Percentiles rank a stretch among this genome's conserved stretches.
These are phyloP conservation scores for Fragum sueziense DNA, from an alignment of 2,888 invertebrate genomes.

Conservation along the genomic window DNA sequence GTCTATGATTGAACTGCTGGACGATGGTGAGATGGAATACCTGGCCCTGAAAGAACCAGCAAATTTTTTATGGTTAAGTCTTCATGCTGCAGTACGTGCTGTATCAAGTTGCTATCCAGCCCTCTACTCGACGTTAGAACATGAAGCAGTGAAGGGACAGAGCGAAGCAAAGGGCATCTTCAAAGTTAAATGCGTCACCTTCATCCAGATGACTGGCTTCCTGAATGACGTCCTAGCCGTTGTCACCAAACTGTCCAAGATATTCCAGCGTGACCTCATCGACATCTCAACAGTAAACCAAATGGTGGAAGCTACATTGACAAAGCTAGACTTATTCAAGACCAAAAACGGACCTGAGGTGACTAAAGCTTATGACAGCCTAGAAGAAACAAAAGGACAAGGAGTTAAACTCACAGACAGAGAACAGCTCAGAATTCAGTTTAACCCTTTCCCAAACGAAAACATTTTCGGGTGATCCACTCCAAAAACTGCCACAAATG, in stretches of 20 bases:
- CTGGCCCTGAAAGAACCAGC: slow-evolving; percentile 48
- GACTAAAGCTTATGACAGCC: neutral
- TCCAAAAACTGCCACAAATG: too few relatives aligned
- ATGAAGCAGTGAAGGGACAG: slow-evolving; percentile 25
- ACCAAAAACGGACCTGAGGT: neutral
- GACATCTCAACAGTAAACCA: slow-evolving; percentile 30
- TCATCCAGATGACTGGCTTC: slow-evolving; percentile 34
- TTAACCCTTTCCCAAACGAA: too few relatives aligned
- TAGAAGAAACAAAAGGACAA: neutral
- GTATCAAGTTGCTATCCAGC: slow-evolving; percentile 38
- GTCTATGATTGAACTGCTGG: slow-evolving; percentile 24
- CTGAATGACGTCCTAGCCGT: slow-evolving; percentile 24
- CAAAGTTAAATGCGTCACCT: slow-evolving; percentile 23
- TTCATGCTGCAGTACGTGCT: slow-evolving; percentile 38
- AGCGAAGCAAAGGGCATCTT: slow-evolving; percentile 40
- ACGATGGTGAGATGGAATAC: slow-evolving; percentile 27
- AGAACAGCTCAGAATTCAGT: slow-evolving; percentile 25
- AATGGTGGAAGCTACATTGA: neutral
- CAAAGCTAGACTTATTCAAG: neutral
- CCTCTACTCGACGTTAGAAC: slow-evolving; percentile 20
- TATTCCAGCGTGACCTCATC: slow-evolving; percentile 20
- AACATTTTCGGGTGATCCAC: too few relatives aligned
- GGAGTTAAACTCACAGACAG: slow-evolving; percentile 36
- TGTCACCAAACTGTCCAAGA: slow-evolving; percentile 11
- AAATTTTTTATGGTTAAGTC: slow-evolving; percentile 42